Conservation (phyloP, 2,797 vertebrate species). For the Meriones psammophilus region DNA sequence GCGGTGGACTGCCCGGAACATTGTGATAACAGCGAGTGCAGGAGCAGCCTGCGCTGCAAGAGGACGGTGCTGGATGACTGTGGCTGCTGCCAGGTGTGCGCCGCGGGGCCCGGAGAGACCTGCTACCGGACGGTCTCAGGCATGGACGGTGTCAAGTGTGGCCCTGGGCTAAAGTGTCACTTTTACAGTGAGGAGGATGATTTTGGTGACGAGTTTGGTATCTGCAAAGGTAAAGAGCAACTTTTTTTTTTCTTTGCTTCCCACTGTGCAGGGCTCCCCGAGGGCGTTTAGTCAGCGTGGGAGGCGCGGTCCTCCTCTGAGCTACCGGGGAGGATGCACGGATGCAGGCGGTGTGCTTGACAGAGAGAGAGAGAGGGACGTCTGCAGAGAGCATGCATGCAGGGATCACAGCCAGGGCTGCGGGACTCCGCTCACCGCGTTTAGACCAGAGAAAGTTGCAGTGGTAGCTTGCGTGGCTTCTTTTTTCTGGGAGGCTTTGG, state of each 20-base stretch:
- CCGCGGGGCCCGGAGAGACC: conserved; percentile 95
- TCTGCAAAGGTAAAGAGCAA: conserved; percentile 95
- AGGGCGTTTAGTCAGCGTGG: not conserved
- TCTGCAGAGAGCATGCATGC: not conserved
- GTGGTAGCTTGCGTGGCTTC: not conserved
- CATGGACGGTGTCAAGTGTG: conserved; percentile 99
- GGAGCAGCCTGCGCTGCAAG: conserved; percentile 91
- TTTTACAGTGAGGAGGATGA: conserved; percentile 98
- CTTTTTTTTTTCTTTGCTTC: conserved; percentile 49
- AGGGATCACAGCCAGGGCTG: not conserved
- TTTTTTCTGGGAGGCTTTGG: conserved; percentile 53
- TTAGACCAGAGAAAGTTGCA: not conserved
- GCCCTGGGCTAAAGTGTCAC: conserved; percentile 97
- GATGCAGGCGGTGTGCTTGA: not conserved
- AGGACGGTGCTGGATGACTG: conserved; percentile 97
- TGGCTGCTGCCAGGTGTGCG: conserved; percentile 97
- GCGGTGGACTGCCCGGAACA: conserved; percentile 96
- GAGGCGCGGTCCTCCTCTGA: not conserved
- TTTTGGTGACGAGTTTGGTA: conserved; percentile 98
- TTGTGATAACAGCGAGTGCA: conserved; percentile 92
- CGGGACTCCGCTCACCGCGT: not conserved
- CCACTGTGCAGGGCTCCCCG: not conserved
- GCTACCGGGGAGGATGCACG: not conserved
- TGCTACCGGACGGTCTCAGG: conserved; percentile 98
- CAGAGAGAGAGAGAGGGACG: not conserved